A percentile compares a stretch with the other conserved stretches of the same genome.
Evolutionary conservation across 2,888 invertebrate species (phyloP).

Genomic region (Diloba caeruleocephala): DNA sequence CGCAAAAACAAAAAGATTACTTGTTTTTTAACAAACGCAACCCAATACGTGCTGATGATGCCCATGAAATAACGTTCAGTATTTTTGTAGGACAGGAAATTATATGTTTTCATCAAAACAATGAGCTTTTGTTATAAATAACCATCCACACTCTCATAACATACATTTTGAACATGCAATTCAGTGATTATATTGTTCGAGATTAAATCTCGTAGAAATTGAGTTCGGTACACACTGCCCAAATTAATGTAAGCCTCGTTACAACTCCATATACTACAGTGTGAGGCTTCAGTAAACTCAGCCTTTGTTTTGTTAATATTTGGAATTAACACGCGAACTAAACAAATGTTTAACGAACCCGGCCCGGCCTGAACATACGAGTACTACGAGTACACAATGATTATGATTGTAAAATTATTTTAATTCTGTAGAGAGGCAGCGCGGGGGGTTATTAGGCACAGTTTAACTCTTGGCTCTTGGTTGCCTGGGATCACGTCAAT

Average conservation of each 20-base stretch:
- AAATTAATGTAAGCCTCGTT: conserved; percentile 3
- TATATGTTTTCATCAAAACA: too few species aligned
- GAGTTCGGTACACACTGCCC: conserved; percentile 7
- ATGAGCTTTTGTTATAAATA: not conserved
- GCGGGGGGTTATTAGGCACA: too few species aligned
- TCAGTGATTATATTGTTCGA: conserved; percentile 6
- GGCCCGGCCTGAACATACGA: not conserved
- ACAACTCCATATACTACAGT: conserved; percentile 8
- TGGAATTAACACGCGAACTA: conserved; percentile 1
- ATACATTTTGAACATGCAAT: conserved; percentile 8
- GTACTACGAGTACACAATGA: not conserved
- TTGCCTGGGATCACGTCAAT: too few species aligned
- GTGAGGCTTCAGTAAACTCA: conserved; percentile 6
- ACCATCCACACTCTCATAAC: not conserved
- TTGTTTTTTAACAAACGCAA: too few species aligned
- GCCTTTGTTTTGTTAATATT: conserved; percentile 20
- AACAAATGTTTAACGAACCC: conserved; percentile 12
- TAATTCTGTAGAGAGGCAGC: too few species aligned
- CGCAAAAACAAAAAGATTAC: too few species aligned
- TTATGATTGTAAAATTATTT: too few species aligned
- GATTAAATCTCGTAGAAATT: conserved; percentile 17
- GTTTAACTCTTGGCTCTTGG: too few species aligned
- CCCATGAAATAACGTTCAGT: too few species aligned
- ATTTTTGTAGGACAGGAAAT: too few species aligned
- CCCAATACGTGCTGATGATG: too few species aligned